Evolutionary conservation across 2,888 invertebrate genomes (phyloP), one percentile per base, ranked within the genome.

Genomic region (Eristalis arbustorum): DNA sequence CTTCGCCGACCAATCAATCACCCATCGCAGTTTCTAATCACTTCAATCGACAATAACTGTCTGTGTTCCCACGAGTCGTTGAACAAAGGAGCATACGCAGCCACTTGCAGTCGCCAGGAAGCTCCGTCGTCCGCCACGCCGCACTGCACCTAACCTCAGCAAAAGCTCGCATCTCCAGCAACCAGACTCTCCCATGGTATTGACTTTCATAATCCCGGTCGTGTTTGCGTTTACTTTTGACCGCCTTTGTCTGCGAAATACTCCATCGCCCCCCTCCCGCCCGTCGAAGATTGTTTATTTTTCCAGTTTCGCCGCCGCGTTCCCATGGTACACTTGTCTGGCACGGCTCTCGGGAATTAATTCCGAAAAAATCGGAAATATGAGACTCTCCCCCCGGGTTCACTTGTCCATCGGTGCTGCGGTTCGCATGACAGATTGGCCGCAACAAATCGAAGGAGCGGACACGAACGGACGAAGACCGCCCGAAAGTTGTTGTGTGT

Each of bases 361-460:
- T 49, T 49, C 49, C 49, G 49, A 49, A 49, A 49, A 49, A 49
- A 49, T 49, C 49, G 49, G 49, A 49, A 49, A 49, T 49, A 13
- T 59, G 59, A 59, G 25, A 59, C 59, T 28, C 25, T 13, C 13
- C 13, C 10, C 2, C 10, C 37, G 34, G 66, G 66, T 74, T 74
- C 66, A 40, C 57, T 74, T 64, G 11, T 72, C 40, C 72, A 25
- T 18, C 34, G 63, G 5, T 18, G 37, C 13, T 37, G 37, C 37
- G 37, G 37, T 22, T 74, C 64, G 59, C 73, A 64, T 74, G 73
- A 64, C 73, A 74, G 63, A 64, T 64, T 74, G 13, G 13, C 59
- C 59, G 37, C 25, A 56, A 63, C 56, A 57, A 42, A 63, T 67
- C 61, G n/a, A 66, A 57, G 6, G 23, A 37, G 11, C 23, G 42